Percentiles rank a stretch among this genome's conserved stretches.
Conservation (phyloP, 2,888 invertebrate genomes). For the Melipona beecheii region DNA sequence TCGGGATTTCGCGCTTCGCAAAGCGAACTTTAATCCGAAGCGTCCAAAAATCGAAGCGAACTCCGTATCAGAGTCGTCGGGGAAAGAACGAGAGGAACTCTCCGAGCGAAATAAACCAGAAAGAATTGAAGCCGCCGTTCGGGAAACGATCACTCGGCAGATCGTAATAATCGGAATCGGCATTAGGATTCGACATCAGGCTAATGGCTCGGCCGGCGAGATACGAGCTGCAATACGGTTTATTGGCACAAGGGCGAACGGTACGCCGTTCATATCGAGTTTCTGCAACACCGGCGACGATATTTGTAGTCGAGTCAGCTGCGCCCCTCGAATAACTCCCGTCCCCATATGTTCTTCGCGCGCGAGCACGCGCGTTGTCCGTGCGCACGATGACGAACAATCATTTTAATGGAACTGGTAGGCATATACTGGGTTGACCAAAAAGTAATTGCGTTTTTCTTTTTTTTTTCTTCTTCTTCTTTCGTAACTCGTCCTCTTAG, state of each 20-base stretch:
- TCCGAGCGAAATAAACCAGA: too few species aligned
- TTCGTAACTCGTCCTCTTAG: too few species aligned
- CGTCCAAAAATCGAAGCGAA: too few species aligned
- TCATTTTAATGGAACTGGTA: conserved; percentile 1
- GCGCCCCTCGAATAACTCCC: conserved; percentile 54
- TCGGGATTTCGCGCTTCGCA: neutral
- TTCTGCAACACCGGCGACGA: conserved; percentile 55
- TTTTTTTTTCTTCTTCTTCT: too few species aligned
- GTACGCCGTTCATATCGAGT: conserved; percentile 51
- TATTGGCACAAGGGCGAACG: conserved; percentile 54
- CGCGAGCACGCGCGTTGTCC: conserved; percentile 7
- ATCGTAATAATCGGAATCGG: conserved; percentile 42
- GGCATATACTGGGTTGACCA: too few species aligned
- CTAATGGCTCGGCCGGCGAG: conserved; percentile 39
- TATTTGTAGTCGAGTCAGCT: conserved; percentile 58
- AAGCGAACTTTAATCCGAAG: too few species aligned
- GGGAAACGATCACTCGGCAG: neutral
- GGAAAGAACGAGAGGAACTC: too few species aligned
- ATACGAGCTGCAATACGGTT: conserved; percentile 49
- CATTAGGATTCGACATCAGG: conserved; percentile 51
- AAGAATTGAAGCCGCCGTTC: neutral
- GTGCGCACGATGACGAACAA: neutral
- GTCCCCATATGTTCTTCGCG: conserved; percentile 25
- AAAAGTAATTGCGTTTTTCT: too few species aligned
- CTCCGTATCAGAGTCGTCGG: too few species aligned